Percentiles rank a stretch among this genome's conserved stretches.
phyloP scores from a whole-genome alignment of 2,888 invertebrate species.

The Lingula anatina region DNA sequence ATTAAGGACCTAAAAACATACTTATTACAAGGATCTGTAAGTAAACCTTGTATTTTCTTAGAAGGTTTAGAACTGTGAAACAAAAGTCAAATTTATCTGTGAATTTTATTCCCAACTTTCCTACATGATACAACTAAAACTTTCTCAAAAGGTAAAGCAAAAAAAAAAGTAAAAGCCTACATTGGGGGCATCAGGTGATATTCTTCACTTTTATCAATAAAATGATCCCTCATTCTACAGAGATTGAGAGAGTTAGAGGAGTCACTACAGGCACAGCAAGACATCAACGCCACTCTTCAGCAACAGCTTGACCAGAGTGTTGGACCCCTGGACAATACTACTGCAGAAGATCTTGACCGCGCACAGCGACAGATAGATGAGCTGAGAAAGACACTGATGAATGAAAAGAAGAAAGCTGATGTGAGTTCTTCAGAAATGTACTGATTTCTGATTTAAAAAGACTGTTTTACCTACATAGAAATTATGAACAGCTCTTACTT shows the following conservation, averaged over 20 bases:
- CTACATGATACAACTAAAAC: too few relatives aligned
- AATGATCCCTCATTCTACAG: slow-evolving; percentile 14
- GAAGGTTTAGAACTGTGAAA: too few relatives aligned
- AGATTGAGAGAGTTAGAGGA: slow-evolving; percentile 31
- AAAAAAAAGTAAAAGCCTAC: too few relatives aligned
- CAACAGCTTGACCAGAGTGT: slow-evolving; percentile 34
- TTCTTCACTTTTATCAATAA: background rate
- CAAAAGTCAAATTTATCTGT: too few relatives aligned
- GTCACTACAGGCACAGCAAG: slow-evolving; percentile 24
- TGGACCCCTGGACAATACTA: slow-evolving; percentile 24
- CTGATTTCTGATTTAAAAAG: background rate
- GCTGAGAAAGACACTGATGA: slow-evolving; percentile 25
- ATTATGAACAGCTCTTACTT: too few relatives aligned
- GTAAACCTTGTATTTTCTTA: too few relatives aligned
- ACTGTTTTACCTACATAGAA: too few relatives aligned
- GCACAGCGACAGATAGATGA: slow-evolving; percentile 26
- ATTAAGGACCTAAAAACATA: too few relatives aligned
- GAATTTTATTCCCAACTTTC: too few relatives aligned
- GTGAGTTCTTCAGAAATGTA: slow-evolving; percentile 13
- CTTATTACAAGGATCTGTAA: too few relatives aligned
- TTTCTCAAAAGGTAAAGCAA: too few relatives aligned
- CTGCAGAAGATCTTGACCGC: slow-evolving; percentile 26
- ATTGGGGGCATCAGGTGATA: background rate
- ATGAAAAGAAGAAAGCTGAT: slow-evolving; percentile 31
- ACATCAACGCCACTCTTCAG: slow-evolving; percentile 30